phyloP scores from a whole-genome alignment of 2,113 vertebrate species.

The Meriones unguiculatus region DNA sequence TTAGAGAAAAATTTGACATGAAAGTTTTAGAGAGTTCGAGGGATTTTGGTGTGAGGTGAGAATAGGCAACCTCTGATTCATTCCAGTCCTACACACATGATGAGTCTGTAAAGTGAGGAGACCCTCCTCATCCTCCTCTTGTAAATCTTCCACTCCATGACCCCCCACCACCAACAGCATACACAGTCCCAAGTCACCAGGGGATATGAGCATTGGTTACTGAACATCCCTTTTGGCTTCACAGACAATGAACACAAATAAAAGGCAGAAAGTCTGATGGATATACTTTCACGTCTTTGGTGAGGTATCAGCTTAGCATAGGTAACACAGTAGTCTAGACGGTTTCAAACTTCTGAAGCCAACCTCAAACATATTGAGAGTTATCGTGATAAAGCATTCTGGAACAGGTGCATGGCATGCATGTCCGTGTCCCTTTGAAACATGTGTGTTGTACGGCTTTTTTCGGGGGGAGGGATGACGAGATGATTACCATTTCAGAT shows the following conservation, averaged over 20 bases:
- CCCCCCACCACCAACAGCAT: background rate
- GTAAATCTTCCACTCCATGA: background rate
- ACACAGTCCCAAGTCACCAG: background rate
- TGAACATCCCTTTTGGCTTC: background rate
- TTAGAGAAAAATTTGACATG: background rate
- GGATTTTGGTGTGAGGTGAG: background rate
- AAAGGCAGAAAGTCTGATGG: background rate
- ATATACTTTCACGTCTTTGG: background rate
- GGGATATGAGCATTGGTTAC: background rate
- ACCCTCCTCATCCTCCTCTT: background rate
- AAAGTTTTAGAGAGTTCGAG: constrained; percentile 27
- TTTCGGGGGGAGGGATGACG: background rate
- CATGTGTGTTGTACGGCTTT: background rate
- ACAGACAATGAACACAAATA: constrained; percentile 9
- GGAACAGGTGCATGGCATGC: background rate
- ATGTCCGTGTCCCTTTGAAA: background rate
- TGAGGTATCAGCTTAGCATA: background rate
- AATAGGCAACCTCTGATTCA: background rate
- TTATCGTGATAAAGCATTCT: background rate
- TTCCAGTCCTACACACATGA: background rate
- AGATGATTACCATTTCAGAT: background rate
- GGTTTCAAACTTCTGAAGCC: background rate
- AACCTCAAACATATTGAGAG: background rate
- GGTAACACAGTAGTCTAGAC: background rate
- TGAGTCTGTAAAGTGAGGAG: background rate